A percentile compares a stretch with the other conserved stretches of the same genome.
Evolutionary conservation across 2,797 vertebrate genomes (phyloP).

Genomic region (Cyprinodon diabolis): DNA sequence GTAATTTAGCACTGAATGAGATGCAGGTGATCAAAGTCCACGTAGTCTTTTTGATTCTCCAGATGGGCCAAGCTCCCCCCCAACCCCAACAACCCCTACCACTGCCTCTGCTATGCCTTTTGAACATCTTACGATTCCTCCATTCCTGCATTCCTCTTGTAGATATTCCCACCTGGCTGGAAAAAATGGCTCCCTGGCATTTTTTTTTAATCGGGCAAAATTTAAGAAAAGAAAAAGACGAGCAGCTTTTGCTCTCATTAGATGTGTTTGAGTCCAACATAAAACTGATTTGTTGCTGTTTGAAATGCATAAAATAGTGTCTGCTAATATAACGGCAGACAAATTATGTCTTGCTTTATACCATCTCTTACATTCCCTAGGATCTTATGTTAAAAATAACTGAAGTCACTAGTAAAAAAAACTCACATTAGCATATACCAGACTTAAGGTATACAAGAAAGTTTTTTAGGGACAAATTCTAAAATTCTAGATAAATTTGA

Average conservation of each 20-base stretch:
- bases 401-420: no score
- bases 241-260: constrained; percentile 35
- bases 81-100: background rate
- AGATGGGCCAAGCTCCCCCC: constrained; percentile 73
- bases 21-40: constrained; percentile 82
- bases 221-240: constrained; percentile 60
- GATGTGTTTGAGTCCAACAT: constrained; percentile 22
- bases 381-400: no score
- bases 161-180: constrained; percentile 68
- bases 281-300: background rate
- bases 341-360: background rate
- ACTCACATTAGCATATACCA: no score
- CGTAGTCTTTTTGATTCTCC: constrained; percentile 81
- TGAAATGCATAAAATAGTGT: background rate
- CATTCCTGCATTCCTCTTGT: constrained; percentile 74
- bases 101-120: constrained; percentile 72
- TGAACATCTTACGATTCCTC: constrained; percentile 79
- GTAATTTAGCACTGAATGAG: constrained; percentile 78
- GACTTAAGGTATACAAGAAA: no score
- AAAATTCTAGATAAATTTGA: no score
- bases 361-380: no score
- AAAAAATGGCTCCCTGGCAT: constrained; percentile 49
- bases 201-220: constrained; percentile 24
- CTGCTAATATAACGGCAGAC: background rate
- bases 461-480: no score